These are phyloP conservation scores for Bombus turneri DNA, from an alignment of 1,140 invertebrate species.

Conservation along the genomic window DNA sequence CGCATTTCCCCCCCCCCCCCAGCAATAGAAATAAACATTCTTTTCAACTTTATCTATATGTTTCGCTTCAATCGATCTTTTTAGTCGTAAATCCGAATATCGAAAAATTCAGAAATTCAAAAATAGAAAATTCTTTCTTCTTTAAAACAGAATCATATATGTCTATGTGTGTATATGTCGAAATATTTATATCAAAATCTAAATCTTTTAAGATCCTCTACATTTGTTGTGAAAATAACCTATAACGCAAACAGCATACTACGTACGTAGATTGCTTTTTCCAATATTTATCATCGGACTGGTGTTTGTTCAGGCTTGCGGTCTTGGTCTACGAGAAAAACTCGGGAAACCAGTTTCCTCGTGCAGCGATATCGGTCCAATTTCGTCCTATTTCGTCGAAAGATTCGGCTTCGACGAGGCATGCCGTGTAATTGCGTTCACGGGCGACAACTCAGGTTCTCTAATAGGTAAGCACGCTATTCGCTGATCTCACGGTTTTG, in stretches of 20 bases:
- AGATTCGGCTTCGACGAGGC: conserved; percentile 91
- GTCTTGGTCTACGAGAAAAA: conserved; percentile 86
- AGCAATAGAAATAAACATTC: background rate
- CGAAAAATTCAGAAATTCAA: too few species aligned
- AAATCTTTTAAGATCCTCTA: too few species aligned
- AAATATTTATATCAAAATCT: too few species aligned
- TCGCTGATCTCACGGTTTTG: background rate
- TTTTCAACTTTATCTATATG: background rate
- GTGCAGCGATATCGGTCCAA: conserved; percentile 86
- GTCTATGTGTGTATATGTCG: too few species aligned
- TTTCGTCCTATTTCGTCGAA: conserved; percentile 91
- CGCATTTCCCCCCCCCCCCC: too few species aligned
- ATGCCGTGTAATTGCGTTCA: conserved; percentile 94
- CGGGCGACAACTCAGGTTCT: conserved; percentile 96
- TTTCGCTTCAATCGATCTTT: background rate
- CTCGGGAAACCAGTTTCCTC: conserved; percentile 89
- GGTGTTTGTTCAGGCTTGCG: conserved; percentile 83
- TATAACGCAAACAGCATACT: background rate
- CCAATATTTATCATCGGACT: background rate
- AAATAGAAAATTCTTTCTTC: too few species aligned
- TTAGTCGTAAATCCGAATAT: too few species aligned
- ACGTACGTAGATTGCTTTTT: background rate
- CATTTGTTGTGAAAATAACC: background rate
- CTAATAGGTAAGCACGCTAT: conserved; percentile 86
- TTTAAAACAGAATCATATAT: too few species aligned